Base-by-base conservation (phyloP, 2,888 invertebrate species). In the Ennomos erosarius region DNA sequence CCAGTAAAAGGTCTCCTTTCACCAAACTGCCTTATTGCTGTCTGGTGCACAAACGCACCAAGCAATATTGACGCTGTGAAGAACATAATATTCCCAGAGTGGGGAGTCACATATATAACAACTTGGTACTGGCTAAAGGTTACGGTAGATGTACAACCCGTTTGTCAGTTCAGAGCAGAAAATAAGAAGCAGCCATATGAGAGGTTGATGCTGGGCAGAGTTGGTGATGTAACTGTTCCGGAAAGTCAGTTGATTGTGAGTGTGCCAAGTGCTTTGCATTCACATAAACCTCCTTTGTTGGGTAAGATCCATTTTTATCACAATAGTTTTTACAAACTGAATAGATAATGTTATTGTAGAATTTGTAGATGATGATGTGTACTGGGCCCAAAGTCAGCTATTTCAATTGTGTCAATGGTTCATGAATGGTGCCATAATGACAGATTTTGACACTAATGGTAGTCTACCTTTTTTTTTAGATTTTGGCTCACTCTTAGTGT, bases 1-100 rank as follows among this genome's bases (percentile, higher is more conserved):
- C 96, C 97, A 0, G 87, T 98, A 0, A 82, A 89, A n/a, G 79
- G 93, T 10, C 85, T 97, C 0, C 85, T 96, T 34, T 87, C 93
- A 42, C 74, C 89, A 0, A 93, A 94, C 67, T 95, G 96, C 38
- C 79, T 99, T 1, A 91, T 99, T 10, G 96, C 95, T 10, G 93
- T 99, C 38, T 99, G 99, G 99, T 97, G 98, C 75, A 99, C 99
- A 10, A 99, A 99, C 87, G 95, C 97, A 12, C 81, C 88, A 1
- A 94, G 93, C 70, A 96, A 97, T 79, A 90, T 96, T 53, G 81
- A 93, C 9, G 94, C 94, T 59, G 92, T 98, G 26, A 93, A 94
- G 71, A 89, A 95, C 6, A 84, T 94, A n/a, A 94, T 98, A 70
- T 95, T 99, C 76, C 95, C 96, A 0, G 84, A 88, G 37, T 98